Percentiles rank a stretch among this genome's conserved stretches.
Conservation (phyloP, 2,888 invertebrate genomes). For the Drosophila mayaguana region DNA sequence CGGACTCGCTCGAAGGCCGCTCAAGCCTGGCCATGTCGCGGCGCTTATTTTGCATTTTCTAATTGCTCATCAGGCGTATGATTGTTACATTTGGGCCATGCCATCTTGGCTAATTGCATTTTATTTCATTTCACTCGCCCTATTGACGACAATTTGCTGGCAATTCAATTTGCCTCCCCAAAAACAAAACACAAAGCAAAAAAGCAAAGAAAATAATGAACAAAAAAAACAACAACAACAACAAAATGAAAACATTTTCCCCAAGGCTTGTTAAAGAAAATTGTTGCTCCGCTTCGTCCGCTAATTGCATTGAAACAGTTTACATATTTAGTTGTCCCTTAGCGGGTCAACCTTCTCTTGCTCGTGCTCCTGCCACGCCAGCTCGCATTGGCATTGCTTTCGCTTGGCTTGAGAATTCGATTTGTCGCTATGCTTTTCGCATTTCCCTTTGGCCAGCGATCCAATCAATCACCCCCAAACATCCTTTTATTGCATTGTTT, state of each 20-base stretch:
- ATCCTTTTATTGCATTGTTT: constrained; percentile 39
- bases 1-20: constrained; percentile 25
- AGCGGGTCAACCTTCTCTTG: neutral
- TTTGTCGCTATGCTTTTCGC: constrained; percentile 20
- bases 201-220: too few species aligned
- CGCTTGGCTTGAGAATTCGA: constrained; percentile 16
- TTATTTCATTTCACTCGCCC: constrained; percentile 49
- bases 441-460: constrained; percentile 1
- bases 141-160: constrained; percentile 43
- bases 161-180: constrained; percentile 17
- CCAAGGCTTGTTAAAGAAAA: constrained; percentile 29
- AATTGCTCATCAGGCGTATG: constrained; percentile 69
- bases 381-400: neutral
- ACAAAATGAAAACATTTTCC: constrained; percentile 16
- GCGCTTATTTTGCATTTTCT: constrained; percentile 69
- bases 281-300: constrained; percentile 13
- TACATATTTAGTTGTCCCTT: constrained; percentile 23
- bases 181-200: too few species aligned
- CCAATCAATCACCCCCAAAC: constrained; percentile 46
- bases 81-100: constrained; percentile 49
- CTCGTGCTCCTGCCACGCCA: too few species aligned
- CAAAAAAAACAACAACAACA: neutral
- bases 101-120: constrained; percentile 50
- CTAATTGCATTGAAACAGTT: constrained; percentile 44
- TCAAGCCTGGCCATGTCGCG: constrained; percentile 3